Percentiles rank a stretch among this genome's conserved stretches.
phyloP scores from a whole-genome alignment of 2,113 vertebrate genomes.

The Cichladusa arquata region DNA sequence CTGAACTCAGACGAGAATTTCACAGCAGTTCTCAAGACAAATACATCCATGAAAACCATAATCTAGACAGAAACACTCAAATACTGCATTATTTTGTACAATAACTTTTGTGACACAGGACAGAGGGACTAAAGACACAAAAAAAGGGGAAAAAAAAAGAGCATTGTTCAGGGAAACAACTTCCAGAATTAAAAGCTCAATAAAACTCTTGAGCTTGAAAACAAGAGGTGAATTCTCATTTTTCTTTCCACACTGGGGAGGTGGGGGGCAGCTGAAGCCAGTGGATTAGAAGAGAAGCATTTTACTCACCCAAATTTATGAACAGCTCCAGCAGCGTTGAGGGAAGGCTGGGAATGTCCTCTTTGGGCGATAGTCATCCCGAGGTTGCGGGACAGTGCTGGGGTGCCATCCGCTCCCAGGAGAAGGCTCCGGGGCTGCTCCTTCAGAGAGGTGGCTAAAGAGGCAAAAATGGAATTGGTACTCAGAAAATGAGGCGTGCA shows the following conservation, averaged over 20 bases:
- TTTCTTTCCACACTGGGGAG: neutral
- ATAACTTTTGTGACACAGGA: neutral
- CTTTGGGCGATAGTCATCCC: constrained; percentile 88
- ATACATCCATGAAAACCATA: neutral
- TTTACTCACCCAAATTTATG: constrained; percentile 82
- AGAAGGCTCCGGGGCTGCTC: constrained; percentile 73
- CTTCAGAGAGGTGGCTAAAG: constrained; percentile 77
- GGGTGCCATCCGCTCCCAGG: constrained; percentile 81
- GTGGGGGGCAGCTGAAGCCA: neutral
- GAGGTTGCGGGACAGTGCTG: constrained; percentile 71
- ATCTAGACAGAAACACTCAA: neutral
- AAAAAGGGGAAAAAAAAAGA: neutral
- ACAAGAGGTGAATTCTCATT: rapidly evolving
- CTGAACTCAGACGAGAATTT: neutral
- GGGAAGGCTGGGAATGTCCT: constrained; percentile 73
- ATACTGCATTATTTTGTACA: neutral
- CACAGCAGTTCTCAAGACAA: neutral
- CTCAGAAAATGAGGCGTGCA: constrained; percentile 70
- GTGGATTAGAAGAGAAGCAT: neutral
- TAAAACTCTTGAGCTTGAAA: neutral
- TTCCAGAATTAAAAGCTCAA: neutral
- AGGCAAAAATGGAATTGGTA: constrained; percentile 70
- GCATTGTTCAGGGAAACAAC: neutral
- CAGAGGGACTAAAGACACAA: neutral
- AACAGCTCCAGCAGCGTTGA: constrained; percentile 66